Conservation (phyloP, 2,888 invertebrate genomes). For the Cryptophagus acutangulus region DNA sequence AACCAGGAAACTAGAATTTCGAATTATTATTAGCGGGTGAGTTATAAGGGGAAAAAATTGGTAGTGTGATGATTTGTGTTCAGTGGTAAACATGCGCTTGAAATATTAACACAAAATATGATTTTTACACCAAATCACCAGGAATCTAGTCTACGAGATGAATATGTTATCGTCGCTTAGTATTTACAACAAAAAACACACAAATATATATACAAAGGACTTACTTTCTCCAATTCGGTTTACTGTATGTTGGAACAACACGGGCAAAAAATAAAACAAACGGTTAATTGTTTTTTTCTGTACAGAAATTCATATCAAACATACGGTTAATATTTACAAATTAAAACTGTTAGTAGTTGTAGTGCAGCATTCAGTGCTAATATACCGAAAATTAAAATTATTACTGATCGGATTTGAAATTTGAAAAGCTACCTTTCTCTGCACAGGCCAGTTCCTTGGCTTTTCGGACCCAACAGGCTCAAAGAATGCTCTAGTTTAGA, state of each 20-base stretch:
- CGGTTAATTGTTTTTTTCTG: slow-evolving; percentile 24
- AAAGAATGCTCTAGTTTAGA: slow-evolving; percentile 47
- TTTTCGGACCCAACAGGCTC: slow-evolving; percentile 47
- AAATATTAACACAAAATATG: no score
- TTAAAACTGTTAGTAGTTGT: slow-evolving; percentile 26
- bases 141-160: no score
- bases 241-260: slow-evolving; percentile 39
- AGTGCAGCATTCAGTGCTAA: slow-evolving; percentile 45
- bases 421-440: slow-evolving; percentile 51
- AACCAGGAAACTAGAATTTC: slow-evolving; percentile 77
- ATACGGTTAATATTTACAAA: no score
- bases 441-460: slow-evolving; percentile 50
- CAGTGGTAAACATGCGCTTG: no score
- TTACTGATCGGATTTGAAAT: slow-evolving; percentile 21
- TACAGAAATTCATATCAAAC: no score
- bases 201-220: slow-evolving; percentile 33
- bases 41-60: not conserved
- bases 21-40: not conserved
- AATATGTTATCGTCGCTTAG: no score
- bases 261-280: slow-evolving; percentile 31
- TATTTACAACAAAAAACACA: slow-evolving; percentile 4
- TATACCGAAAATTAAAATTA: slow-evolving; percentile 31
- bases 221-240: slow-evolving; percentile 48
- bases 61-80: no score
- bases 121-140: no score